Evolutionary conservation across 2,888 invertebrate species (phyloP).

Genomic region (Orthosia gracilis): DNA sequence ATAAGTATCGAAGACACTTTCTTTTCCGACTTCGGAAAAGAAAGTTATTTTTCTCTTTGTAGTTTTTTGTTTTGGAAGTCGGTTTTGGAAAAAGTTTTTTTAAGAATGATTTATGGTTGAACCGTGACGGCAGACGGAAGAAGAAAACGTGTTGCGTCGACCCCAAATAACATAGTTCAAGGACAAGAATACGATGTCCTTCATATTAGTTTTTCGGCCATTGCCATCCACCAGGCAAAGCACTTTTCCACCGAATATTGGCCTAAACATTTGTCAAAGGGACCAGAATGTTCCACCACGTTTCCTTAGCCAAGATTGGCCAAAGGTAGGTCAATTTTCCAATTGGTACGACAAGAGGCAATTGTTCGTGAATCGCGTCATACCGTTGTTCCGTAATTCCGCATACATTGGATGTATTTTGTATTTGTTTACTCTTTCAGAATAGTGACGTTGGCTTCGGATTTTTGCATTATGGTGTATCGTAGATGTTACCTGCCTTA

Average conservation of each 20-base stretch:
- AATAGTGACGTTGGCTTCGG: background rate
- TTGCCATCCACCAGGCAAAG: too few species aligned
- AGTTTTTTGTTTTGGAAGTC: too few species aligned
- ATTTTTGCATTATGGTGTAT: background rate
- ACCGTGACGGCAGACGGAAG: too few species aligned
- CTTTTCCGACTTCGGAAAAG: too few species aligned
- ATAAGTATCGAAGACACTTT: too few species aligned
- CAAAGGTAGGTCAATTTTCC: constrained; percentile 85
- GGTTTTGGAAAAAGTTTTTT: too few species aligned
- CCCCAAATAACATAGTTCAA: too few species aligned
- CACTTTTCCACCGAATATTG: constrained; percentile 12
- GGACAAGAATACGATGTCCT: too few species aligned
- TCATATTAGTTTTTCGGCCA: too few species aligned
- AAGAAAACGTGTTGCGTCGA: too few species aligned
- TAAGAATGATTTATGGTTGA: too few species aligned
- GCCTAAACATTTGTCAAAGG: constrained; percentile 41
- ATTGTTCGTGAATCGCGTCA: constrained; percentile 79
- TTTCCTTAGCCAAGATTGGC: constrained; percentile 77
- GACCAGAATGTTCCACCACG: constrained; percentile 57
- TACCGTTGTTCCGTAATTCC: constrained; percentile 77
- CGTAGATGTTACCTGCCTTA: background rate
- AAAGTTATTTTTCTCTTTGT: too few species aligned
- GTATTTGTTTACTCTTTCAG: constrained; percentile 6
- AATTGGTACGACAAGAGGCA: constrained; percentile 79
- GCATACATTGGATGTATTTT: constrained; percentile 48